Conservation (phyloP, 2,113 vertebrate genomes). For the Phasianus colchicus region DNA sequence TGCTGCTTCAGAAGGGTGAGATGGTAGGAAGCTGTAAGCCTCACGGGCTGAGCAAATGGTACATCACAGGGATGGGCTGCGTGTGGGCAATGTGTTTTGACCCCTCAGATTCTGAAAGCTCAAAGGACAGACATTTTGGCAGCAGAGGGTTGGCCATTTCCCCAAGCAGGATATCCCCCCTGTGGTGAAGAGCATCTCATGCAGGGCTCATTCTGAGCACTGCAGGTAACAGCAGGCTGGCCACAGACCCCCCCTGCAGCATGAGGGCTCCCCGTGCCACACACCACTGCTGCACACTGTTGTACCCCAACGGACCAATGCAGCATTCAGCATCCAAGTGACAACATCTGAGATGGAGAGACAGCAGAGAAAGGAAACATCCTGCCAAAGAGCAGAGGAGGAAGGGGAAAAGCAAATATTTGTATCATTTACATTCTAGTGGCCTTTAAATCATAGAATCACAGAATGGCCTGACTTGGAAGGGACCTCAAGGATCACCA, state of each 20-base stretch:
- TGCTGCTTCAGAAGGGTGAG: rapidly evolving
- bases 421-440: not conserved
- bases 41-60: rapidly evolving
- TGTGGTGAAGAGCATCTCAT: not conserved
- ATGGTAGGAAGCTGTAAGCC: not conserved
- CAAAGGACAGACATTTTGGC: not conserved
- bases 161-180: not conserved
- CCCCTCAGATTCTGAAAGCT: rapidly evolving
- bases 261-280: not conserved
- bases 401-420: not conserved
- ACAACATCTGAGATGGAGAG: not conserved
- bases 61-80: rapidly evolving
- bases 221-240: not conserved
- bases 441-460: not conserved
- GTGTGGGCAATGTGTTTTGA: not conserved
- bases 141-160: rapidly evolving
- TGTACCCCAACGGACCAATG: too few species aligned
- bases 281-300: rapidly evolving
- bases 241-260: rapidly evolving
- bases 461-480: too few species aligned
- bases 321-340: not conserved
- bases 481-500: too few species aligned
- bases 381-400: not conserved
- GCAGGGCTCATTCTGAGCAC: not conserved
- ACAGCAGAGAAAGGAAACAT: not conserved